Conservation (phyloP, 2,888 invertebrate species). For the Macaria notata region DNA sequence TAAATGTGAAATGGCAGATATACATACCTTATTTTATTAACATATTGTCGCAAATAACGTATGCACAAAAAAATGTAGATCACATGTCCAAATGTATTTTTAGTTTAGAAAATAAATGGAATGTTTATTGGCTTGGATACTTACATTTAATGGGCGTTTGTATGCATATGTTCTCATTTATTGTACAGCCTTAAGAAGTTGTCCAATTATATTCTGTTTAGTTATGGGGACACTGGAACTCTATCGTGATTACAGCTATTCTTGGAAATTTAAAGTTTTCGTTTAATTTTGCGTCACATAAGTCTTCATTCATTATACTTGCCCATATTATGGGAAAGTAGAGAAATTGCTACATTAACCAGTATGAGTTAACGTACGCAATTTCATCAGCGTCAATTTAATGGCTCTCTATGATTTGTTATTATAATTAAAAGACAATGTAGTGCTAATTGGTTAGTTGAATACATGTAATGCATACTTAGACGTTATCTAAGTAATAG, state of each 20-base stretch:
- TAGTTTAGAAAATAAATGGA: too few species aligned
- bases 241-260: constrained; percentile 5
- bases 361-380: too few species aligned
- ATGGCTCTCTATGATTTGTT: neutral
- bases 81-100: too few species aligned
- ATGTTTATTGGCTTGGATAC: too few species aligned
- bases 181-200: constrained; percentile 1
- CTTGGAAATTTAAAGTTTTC: constrained; percentile 8
- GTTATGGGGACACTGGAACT: neutral
- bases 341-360: too few species aligned
- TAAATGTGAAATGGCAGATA: too few species aligned
- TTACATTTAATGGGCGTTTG: too few species aligned
- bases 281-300: constrained; percentile 11
- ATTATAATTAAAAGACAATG: neutral
- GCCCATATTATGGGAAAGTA: too few species aligned
- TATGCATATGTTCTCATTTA: neutral
- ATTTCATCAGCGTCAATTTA: neutral
- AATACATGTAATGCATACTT: neutral
- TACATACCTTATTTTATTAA: too few species aligned
- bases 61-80: too few species aligned
- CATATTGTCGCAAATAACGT: too few species aligned
- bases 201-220: constrained; percentile 8
- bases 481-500: neutral
- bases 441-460: constrained; percentile 2
- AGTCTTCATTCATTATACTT: too few species aligned